A percentile compares a stretch with the other conserved stretches of the same genome.
Conservation (phyloP, 1,140 invertebrate genomes). For the Cydia strobilella region DNA sequence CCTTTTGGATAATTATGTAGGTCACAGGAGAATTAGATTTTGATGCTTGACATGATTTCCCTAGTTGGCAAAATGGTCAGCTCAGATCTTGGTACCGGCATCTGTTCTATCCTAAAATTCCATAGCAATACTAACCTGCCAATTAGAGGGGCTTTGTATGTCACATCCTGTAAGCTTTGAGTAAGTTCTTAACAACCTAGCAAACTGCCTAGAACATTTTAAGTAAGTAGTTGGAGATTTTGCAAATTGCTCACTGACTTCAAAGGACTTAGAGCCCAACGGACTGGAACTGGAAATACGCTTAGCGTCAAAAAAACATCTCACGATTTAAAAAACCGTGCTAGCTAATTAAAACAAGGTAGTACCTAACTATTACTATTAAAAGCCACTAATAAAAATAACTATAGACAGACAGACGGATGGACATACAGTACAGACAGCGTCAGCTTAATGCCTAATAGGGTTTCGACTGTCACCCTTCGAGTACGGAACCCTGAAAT, state of each 20-base stretch:
- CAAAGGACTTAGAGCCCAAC: neutral
- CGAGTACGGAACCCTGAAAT: too few relatives aligned
- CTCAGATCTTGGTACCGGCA: neutral
- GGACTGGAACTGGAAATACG: neutral
- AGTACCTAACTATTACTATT: too few relatives aligned
- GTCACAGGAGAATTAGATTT: neutral
- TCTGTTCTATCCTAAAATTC: neutral
- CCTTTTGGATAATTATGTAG: too few relatives aligned
- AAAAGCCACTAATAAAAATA: too few relatives aligned
- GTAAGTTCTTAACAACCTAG: neutral
- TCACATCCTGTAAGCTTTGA: neutral
- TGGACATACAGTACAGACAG: too few relatives aligned
- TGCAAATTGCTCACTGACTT: neutral
- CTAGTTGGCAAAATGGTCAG: neutral
- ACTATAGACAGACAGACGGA: too few relatives aligned
- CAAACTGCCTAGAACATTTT: neutral
- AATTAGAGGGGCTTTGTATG: neutral
- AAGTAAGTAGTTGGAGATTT: conserved; percentile 6
- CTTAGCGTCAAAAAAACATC: neutral
- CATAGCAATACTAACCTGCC: neutral
- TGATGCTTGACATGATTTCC: neutral
- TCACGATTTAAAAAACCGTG: too few relatives aligned
- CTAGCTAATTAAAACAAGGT: too few relatives aligned
- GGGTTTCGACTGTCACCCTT: too few relatives aligned
- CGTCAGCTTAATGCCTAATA: too few relatives aligned